Conservation (phyloP, 2,888 invertebrate species). For the Myopa tessellatipennis region DNA sequence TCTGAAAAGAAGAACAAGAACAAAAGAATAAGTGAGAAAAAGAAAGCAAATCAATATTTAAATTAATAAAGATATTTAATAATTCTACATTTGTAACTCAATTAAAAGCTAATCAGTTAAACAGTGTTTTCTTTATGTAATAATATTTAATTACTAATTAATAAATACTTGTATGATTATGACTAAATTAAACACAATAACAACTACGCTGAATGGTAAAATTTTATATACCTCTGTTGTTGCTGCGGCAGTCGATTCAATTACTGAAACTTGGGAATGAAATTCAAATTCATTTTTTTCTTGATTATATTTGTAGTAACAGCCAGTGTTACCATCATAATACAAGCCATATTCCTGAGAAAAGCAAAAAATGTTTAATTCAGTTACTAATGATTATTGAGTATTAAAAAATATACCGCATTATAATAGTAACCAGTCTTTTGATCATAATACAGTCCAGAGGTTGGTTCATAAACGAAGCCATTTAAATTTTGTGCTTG, state of each 20-base stretch:
- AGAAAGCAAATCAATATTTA: neutral
- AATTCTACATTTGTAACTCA: too few relatives aligned
- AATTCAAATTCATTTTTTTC: conserved; percentile 81
- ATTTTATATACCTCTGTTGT: conserved; percentile 51
- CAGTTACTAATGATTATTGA: neutral
- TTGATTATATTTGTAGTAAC: conserved; percentile 85
- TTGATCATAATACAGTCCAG: conserved; percentile 89
- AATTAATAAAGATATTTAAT: too few relatives aligned
- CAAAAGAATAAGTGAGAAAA: neutral
- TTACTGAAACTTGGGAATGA: conserved; percentile 79
- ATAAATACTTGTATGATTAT: too few relatives aligned
- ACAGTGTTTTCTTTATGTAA: too few relatives aligned
- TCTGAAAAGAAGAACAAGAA: conserved; percentile 48
- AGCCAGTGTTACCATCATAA: conserved; percentile 87
- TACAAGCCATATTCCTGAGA: conserved; percentile 85
- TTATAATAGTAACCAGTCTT: conserved; percentile 92
- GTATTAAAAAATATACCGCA: conserved; percentile 64
- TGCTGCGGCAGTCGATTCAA: conserved; percentile 43
- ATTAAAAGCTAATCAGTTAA: too few relatives aligned
- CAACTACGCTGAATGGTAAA: neutral
- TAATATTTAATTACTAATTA: too few relatives aligned
- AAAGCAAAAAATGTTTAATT: conserved; percentile 35
- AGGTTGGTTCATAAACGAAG: conserved; percentile 87
- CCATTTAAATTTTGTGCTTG: conserved; percentile 79
- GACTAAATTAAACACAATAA: neutral